Evolutionary conservation across 2,888 invertebrate species (phyloP).

Genomic region (Phragmatobia fuliginosa): DNA sequence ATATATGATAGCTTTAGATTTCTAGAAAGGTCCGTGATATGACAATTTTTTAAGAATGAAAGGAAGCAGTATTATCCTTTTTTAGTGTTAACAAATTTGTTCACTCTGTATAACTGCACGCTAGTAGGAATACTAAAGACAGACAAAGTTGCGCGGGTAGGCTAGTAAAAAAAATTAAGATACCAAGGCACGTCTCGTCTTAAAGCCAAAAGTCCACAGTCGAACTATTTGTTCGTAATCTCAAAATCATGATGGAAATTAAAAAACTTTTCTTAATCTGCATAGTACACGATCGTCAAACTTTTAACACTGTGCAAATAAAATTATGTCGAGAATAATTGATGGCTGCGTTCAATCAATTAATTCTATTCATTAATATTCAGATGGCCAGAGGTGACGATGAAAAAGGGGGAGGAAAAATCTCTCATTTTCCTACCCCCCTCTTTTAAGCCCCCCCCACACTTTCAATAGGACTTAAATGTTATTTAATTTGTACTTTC

Average conservation of each 20-base stretch:
- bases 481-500: conserved; percentile 44
- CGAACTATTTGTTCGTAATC: conserved; percentile 27
- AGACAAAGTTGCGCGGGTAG: too few species aligned
- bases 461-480: conserved; percentile 42
- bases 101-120: too few species aligned
- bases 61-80: too few species aligned
- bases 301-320: conserved; percentile 55
- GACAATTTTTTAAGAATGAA: too few species aligned
- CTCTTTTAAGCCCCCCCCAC: conserved; percentile 22
- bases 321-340: conserved; percentile 63
- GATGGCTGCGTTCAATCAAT: conserved; percentile 64
- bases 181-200: neutral
- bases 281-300: conserved; percentile 46
- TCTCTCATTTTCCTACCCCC: conserved; percentile 6
- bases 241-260: conserved; percentile 40
- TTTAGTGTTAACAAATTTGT: too few species aligned
- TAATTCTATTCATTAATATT: conserved; percentile 63
- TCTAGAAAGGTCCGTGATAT: too few species aligned
- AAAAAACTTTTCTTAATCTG: conserved; percentile 50
- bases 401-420: conserved; percentile 42
- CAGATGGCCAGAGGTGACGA: conserved; percentile 53
- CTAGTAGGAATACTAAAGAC: too few species aligned
- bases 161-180: neutral
- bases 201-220: conserved; percentile 8
- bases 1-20: too few species aligned